Base-by-base conservation (phyloP, 2,888 invertebrate genomes). In the Trichogramma evanescens region DNA sequence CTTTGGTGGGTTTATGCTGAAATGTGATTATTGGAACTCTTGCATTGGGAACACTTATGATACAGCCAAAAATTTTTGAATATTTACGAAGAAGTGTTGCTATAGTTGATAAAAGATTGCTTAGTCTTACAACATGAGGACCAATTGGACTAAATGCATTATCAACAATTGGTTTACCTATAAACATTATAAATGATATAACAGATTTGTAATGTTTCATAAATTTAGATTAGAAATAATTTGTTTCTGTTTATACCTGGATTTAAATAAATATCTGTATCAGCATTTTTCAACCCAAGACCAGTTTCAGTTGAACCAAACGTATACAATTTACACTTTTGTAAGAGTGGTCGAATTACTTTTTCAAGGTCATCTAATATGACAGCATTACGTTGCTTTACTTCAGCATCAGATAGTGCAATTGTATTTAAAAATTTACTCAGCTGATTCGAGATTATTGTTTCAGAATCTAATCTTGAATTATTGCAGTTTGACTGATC, bases 1-100 rank as follows among this genome's bases (percentile, higher is more conserved):
- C 82, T 0, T 80, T 78, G 0, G 87, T 87, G 7, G 80, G 78
- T 1, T 77, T 67, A 72, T 90, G 88, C 63, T 81, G 79, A 72
- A 88, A 87, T 71, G 89, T 90, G 8, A 92, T 84, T 64, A 92
- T 89, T 39, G 92, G 92, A 4, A 88, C 88, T 72, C 87, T 86
- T 9, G 91, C 90, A 49, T 81, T 80, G 0, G 86, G 84, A 68
- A 90, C 89, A 50, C 84, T 76, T 40, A 85, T 70, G 10, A 88
- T 78, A 56, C 85, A 80, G 0, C 77, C 66, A 75, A 88, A 89
- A 6, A 77, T 62, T 1, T 65, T 57, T 0, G 77, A 75, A 61
- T 76, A 74, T 46, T 70, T 70, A 8, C 72, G 72, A 43, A 86
- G 75, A 1, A 79, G 59, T 51, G 67, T 66, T 50, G 70, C 75